Percentiles rank a stretch among this genome's conserved stretches.
Conservation (phyloP, 1,140 invertebrate species). For the Rhyzopertha dominica region DNA sequence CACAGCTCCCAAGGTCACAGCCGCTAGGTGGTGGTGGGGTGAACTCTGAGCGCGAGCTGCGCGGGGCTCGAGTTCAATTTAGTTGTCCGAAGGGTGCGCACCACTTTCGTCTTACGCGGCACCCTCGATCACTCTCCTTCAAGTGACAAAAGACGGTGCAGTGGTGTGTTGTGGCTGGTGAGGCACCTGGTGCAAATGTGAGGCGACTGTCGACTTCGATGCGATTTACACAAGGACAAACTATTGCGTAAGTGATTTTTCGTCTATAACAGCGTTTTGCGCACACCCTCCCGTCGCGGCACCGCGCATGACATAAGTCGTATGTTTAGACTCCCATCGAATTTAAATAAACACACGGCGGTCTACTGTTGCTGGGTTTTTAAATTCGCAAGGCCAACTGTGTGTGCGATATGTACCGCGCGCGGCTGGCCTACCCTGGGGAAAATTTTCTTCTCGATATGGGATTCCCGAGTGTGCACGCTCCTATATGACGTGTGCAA, state of each 20-base stretch:
- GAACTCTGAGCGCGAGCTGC: slow-evolving; percentile 43
- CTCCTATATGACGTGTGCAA: background rate
- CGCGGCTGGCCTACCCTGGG: too few relatives aligned
- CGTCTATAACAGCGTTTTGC: slow-evolving; percentile 34
- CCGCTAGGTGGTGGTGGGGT: slow-evolving; percentile 41
- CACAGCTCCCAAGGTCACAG: slow-evolving; percentile 44
- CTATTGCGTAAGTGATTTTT: slow-evolving; percentile 45
- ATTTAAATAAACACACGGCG: too few relatives aligned
- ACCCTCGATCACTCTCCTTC: slow-evolving; percentile 12
- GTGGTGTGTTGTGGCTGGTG: slow-evolving; percentile 22
- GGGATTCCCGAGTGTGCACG: too few relatives aligned
- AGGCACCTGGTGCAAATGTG: slow-evolving; percentile 34
- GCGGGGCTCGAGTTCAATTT: slow-evolving; percentile 44
- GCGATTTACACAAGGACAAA: slow-evolving; percentile 39
- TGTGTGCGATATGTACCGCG: too few relatives aligned
- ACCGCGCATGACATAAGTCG: slow-evolving; percentile 34
- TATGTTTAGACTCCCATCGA: too few relatives aligned
- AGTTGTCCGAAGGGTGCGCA: slow-evolving; percentile 45
- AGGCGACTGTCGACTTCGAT: slow-evolving; percentile 20
- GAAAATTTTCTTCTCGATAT: too few relatives aligned
- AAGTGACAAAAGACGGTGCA: slow-evolving; percentile 2
- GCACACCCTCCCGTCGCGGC: slow-evolving; percentile 32
- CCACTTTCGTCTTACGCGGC: slow-evolving; percentile 29
- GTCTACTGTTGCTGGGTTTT: too few relatives aligned
- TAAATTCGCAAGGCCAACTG: too few relatives aligned